Evolutionary conservation across 2,888 invertebrate genomes (phyloP).

Genomic region (Dastarcus helophoroides): DNA sequence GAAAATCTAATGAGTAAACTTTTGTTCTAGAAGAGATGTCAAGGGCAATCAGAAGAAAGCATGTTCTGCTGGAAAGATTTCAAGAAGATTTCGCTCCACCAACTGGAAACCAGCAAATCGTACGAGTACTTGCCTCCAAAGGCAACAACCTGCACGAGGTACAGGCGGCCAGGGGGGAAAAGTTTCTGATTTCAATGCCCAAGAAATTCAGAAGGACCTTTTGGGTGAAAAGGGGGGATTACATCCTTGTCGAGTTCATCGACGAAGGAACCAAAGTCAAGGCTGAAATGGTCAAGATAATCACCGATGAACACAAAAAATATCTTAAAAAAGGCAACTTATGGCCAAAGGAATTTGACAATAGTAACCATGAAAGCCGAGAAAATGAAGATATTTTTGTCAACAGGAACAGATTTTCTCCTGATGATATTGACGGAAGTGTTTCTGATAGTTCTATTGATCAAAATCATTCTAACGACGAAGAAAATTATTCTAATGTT

Average conservation of each 20-base stretch:
- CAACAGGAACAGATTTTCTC: too few relatives aligned
- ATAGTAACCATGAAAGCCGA: too few relatives aligned
- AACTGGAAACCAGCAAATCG: conserved; percentile 62
- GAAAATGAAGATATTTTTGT: too few relatives aligned
- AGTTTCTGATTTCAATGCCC: conserved; percentile 87
- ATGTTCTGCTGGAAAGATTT: conserved; percentile 65
- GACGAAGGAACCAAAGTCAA: conserved; percentile 88
- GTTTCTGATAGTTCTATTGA: too few relatives aligned
- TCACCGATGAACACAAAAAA: conserved; percentile 56
- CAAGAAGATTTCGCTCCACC: conserved; percentile 67
- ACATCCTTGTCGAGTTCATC: conserved; percentile 79
- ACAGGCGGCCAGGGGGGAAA: conserved; percentile 48
- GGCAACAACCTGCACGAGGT: conserved; percentile 94
- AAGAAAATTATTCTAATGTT: too few relatives aligned
- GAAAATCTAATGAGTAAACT: too few relatives aligned
- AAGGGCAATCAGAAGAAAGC: conserved; percentile 64
- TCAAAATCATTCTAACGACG: too few relatives aligned
- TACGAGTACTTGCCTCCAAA: conserved; percentile 60
- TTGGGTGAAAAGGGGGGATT: conserved; percentile 89
- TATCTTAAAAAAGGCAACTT: conserved; percentile 49
- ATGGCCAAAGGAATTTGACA: conserved; percentile 43
- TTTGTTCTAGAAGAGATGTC: too few relatives aligned
- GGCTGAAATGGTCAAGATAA: conserved; percentile 75
- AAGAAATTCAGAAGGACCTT: conserved; percentile 83
- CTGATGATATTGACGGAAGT: too few relatives aligned